Base-by-base conservation (phyloP, 2,888 invertebrate species). In the Lithodes maja region DNA sequence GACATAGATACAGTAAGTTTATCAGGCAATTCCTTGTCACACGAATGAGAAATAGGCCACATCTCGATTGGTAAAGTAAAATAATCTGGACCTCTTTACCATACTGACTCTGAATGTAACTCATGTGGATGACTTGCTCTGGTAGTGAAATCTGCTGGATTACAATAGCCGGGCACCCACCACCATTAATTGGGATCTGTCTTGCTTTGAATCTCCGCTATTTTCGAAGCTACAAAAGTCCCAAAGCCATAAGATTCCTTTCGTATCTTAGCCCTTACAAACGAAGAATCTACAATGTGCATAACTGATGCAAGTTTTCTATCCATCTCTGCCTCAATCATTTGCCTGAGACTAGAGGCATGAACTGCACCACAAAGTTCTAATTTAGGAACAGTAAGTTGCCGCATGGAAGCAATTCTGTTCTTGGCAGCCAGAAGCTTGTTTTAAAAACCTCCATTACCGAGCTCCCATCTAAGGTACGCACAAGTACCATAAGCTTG, bases 191-290 rank as follows among this genome's bases (percentile, higher is more conserved):
- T 81, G 2, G 89, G 80, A 52, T 85, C 82, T 12, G 75, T 69
- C 33, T 75, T 68, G 0, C 17, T 54, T 55, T 79, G 81, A 1
- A 81, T 71, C 15, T 89, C 85, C 3, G 81, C 89, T 50, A 85
- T 49, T 50, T 50, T 69, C 15, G 80, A 81, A 17, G 55, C 75
- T 33, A 80, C 75, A 55, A 85, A 84, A 0, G 81, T 74, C 7
- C 74, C 80, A 61, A 88, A 88, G 12, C 85, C 75, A 54, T 79
- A 78, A 33, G 71, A 77, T 52, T 78, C 88, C 0, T 84, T 88
- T 53, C 84, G 78, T 61, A 88, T 88, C 33, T 88, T 84, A 2
- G 88, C 74, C 68, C 87, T 7, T 2, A 87, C 82, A n/a, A 87
- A 77, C n/a, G 50, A 2, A 7, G 82, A 87, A 33, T 88, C 88